Percentiles rank a stretch among this genome's conserved stretches.
Evolutionary conservation across 1,140 invertebrate species (phyloP).

Genomic region (Philopotamus ludificatus): DNA sequence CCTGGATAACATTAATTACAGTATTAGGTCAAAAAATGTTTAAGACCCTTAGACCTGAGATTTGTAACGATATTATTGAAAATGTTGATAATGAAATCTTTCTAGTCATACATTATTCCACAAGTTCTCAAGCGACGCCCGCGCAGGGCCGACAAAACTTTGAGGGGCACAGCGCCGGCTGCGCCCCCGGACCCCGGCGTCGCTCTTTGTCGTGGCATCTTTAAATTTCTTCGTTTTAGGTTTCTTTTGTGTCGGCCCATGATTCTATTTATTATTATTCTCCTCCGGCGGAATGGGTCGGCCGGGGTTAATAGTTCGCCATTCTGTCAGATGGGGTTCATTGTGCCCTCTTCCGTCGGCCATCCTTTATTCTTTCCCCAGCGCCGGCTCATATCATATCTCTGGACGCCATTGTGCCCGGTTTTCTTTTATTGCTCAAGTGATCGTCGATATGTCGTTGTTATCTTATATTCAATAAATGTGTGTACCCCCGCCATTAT

Average conservation of each 20-base stretch:
- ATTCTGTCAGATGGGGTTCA: conserved; percentile 32
- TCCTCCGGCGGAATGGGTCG: conserved; percentile 18
- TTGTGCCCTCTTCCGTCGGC: conserved; percentile 22
- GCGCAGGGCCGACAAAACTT: neutral
- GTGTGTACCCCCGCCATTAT: conserved; percentile 16
- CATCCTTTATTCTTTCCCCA: conserved; percentile 27
- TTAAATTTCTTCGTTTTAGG: conserved; percentile 35
- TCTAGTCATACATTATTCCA: no score
- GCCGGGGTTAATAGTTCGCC: conserved; percentile 30
- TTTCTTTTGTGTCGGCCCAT: conserved; percentile 36
- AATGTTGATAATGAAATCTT: no score
- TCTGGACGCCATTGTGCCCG: conserved; percentile 25
- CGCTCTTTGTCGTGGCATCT: conserved; percentile 32
- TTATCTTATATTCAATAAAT: conserved; percentile 30
- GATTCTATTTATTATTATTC: conserved; percentile 39
- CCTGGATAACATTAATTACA: no score
- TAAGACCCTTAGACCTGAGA: no score
- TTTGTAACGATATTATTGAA: no score
- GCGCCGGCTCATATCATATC: conserved; percentile 26
- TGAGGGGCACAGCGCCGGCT: conserved; percentile 2
- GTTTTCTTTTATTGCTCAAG: conserved; percentile 35
- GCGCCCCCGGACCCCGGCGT: conserved; percentile 10
- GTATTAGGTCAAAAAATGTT: no score
- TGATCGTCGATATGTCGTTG: conserved; percentile 36
- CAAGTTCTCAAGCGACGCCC: no score